Base-by-base conservation (phyloP, 2,888 invertebrate genomes). In the Nebria brevicollis region DNA sequence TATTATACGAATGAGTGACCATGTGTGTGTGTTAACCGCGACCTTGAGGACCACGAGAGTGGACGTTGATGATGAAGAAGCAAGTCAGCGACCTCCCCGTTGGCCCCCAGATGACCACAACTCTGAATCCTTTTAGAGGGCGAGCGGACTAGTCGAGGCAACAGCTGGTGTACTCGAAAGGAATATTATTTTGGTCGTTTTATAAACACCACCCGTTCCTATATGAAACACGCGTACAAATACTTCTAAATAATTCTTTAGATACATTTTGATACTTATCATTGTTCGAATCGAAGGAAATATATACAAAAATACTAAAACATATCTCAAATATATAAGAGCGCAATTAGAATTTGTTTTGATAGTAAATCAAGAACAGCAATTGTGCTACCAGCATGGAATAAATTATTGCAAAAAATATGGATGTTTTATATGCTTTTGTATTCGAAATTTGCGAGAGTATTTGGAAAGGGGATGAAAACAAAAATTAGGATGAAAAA, bases 21-120 rank as follows among this genome's bases (percentile, higher is more conserved):
- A 25, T 66, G 70, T 10, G 70, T 70, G 70, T 70, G 70, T 25
- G 70, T 70, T 70, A 70, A 20, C 70, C 70, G 25, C 70, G 70
- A 70, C 70, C 70, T 70, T 70, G 70, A 54, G 54, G 70, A 70
- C 26, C 70, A 4, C 25, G 34, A 26, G 66, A 66, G 66, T 66
- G 25, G 34, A 70, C 26, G 34, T 26, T 70, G 70, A 70, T 70
- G 34, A 54, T 54, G 54, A 54, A 54, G 54, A 54, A 54, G 34
- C 70, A 8, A 25, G 20, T 66, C 34, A 34, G 20, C 70, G 20
- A 26, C 20, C 70, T 34, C 34, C 70, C 70, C 25, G 70, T 34
- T 20, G 11, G 15, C 66, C 66, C 25, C 70, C 25, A 70, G 70
- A 70, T 20, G 34, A 34, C 20, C 34, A 26, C 54, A 11, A 34